Conservation (phyloP, 2,113 vertebrate genomes). For the Gallinago undulata region DNA sequence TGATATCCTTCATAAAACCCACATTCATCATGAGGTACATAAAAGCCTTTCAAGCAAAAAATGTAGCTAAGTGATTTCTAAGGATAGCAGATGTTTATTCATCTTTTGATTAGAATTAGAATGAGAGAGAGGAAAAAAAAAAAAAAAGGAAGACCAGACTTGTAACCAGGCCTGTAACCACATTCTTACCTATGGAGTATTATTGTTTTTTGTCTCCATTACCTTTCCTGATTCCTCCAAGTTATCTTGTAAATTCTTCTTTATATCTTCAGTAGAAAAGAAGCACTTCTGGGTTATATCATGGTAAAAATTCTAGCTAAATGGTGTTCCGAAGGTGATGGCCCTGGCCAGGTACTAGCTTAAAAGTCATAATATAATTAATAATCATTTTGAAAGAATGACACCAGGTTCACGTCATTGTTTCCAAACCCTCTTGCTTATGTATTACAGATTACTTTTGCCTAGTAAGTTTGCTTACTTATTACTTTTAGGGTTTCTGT, state of each 20-base stretch:
- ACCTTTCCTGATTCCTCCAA: not conserved
- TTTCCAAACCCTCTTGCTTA: slow-evolving; percentile 30
- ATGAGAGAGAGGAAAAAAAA: not conserved
- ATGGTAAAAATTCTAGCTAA: not conserved
- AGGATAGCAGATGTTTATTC: not conserved
- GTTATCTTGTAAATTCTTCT: not conserved
- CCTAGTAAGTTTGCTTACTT: slow-evolving; percentile 32
- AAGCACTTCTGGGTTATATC: not conserved
- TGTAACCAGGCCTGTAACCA: not conserved
- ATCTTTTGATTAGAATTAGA: not conserved
- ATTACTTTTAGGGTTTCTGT: slow-evolving; percentile 47
- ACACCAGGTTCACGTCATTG: not conserved
- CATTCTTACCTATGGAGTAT: not conserved
- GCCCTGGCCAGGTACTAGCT: not conserved
- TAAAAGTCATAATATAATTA: not conserved
- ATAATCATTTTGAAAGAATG: not conserved
- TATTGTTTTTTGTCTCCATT: not conserved
- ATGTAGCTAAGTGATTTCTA: not conserved
- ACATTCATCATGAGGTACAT: not conserved
- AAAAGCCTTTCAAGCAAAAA: not conserved
- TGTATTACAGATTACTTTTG: slow-evolving; percentile 8
- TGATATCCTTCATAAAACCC: not conserved
- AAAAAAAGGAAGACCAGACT: not conserved
- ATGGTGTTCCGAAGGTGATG: not conserved
- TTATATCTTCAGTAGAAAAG: not conserved